A percentile compares a stretch with the other conserved stretches of the same genome.
phyloP scores from a whole-genome alignment of 1,140 invertebrate species.

The Ptiloglossa arizonensis region DNA sequence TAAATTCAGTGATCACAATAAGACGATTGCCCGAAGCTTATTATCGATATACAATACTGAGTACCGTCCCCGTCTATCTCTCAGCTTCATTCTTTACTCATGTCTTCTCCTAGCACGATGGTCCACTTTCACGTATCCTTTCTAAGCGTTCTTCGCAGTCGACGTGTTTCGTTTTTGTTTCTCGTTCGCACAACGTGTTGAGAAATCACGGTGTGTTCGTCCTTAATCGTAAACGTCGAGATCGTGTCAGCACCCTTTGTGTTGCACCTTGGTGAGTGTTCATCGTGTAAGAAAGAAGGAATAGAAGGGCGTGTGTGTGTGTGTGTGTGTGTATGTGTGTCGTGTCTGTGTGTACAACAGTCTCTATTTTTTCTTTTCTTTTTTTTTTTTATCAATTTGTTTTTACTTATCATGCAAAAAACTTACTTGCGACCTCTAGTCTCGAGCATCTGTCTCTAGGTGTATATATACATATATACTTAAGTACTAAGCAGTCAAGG shows the following conservation, averaged over 20 bases:
- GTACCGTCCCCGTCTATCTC: neutral
- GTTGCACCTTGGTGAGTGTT: slow-evolving; percentile 54
- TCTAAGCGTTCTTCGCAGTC: neutral
- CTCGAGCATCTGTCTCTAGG: neutral
- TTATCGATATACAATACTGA: slow-evolving; percentile 38
- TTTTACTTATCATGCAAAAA: neutral
- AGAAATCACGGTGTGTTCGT: neutral
- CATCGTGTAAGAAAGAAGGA: neutral
- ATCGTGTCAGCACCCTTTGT: slow-evolving; percentile 46
- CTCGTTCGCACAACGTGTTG: neutral
- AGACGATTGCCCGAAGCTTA: slow-evolving; percentile 33
- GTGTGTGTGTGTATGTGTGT: too few species aligned
- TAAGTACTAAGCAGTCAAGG: slow-evolving; percentile 68
- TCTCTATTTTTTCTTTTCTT: slow-evolving; percentile 20
- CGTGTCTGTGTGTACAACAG: neutral
- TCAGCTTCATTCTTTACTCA: neutral
- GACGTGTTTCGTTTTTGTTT: neutral
- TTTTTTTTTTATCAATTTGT: neutral
- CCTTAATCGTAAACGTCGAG: too few species aligned
- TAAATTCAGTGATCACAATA: slow-evolving; percentile 36
- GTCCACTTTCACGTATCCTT: neutral
- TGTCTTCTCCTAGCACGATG: neutral
- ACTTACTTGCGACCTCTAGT: slow-evolving; percentile 38
- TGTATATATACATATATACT: slow-evolving; percentile 31
- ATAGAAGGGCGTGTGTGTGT: neutral